phyloP scores from a whole-genome alignment of 2,113 vertebrate species.

The Bos javanicus region DNA sequence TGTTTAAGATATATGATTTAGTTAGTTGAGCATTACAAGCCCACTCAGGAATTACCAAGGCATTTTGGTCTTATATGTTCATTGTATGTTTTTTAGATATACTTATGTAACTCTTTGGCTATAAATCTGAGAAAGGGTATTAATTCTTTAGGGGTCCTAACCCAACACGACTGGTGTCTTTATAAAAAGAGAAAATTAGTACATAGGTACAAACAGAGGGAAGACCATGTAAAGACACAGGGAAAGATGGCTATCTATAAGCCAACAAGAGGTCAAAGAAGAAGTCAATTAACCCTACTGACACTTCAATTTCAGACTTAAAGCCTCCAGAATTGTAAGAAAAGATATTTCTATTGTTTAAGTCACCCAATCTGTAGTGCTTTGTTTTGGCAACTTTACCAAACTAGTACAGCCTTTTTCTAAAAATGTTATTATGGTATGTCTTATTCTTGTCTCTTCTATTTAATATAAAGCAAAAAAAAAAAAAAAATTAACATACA shows the following conservation, averaged over 20 bases:
- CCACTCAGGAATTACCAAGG: not conserved
- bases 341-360: not conserved
- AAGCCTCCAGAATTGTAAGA: not conserved
- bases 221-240: not conserved
- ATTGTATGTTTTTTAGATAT: not conserved
- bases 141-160: not conserved
- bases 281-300: not conserved
- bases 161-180: not conserved
- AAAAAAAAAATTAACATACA: not conserved
- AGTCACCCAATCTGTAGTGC: not conserved
- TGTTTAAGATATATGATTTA: not conserved
- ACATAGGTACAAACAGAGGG: not conserved
- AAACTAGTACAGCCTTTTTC: not conserved
- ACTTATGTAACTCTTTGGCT: not conserved
- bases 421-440: not conserved
- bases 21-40: not conserved
- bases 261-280: not conserved
- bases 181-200: not conserved
- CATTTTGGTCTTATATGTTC: not conserved
- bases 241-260: not conserved
- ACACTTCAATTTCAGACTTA: not conserved
- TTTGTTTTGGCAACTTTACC: not conserved
- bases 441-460: not conserved
- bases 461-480: not conserved
- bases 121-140: not conserved